Percentiles rank a stretch among this genome's conserved stretches.
phyloP scores from a whole-genome alignment of 1,140 invertebrate species.

The Periplaneta americana region DNA sequence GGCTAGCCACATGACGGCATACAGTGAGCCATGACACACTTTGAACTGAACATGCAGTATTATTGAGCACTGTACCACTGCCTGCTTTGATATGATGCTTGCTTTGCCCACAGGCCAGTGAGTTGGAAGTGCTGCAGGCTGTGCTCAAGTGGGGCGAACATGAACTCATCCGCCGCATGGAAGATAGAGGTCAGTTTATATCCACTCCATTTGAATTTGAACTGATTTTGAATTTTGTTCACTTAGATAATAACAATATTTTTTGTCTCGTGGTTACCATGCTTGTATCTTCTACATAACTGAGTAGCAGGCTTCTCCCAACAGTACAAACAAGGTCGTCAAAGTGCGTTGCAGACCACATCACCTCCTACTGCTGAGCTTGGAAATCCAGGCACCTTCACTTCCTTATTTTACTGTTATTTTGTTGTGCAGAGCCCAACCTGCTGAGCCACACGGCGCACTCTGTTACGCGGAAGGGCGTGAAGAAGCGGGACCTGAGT shows the following conservation, averaged over 20 bases:
- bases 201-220: neutral
- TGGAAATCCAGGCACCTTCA: neutral
- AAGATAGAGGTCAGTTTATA: conserved; percentile 60
- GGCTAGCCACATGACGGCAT: no score
- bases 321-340: no score
- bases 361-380: no score
- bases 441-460: conserved; percentile 86
- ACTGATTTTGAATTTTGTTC: conserved; percentile 12
- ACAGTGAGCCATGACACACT: no score
- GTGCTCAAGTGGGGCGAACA: conserved; percentile 90
- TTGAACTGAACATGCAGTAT: no score
- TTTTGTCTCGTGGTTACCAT: no score
- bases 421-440: conserved; percentile 69
- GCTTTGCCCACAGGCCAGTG: conserved; percentile 54
- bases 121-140: conserved; percentile 80
- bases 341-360: no score
- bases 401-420: neutral
- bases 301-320: no score
- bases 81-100: no score
- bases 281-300: neutral
- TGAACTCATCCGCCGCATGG: conserved; percentile 72
- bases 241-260: no score
- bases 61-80: no score
- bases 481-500: conserved; percentile 78
- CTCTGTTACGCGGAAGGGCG: conserved; percentile 78